phyloP scores from a whole-genome alignment of 2,113 vertebrate species.

The Pseudorasbora parva region DNA sequence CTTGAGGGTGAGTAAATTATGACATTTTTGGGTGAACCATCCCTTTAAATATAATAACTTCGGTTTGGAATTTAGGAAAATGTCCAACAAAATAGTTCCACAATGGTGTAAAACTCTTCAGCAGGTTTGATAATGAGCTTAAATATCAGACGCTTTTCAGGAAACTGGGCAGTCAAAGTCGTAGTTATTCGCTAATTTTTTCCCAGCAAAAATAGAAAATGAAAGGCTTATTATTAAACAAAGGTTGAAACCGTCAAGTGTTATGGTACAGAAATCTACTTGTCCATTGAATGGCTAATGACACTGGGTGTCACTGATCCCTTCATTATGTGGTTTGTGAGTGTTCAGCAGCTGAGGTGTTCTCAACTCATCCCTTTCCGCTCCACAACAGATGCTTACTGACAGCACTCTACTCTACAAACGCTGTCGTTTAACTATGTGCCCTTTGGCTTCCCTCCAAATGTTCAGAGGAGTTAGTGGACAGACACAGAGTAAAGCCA shows the following conservation, averaged over 20 bases:
- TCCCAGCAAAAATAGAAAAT: background rate
- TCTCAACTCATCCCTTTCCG: background rate
- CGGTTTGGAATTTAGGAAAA: background rate
- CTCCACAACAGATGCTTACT: background rate
- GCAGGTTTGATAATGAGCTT: background rate
- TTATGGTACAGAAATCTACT: background rate
- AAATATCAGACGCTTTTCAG: background rate
- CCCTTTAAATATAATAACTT: background rate
- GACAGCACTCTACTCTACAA: background rate
- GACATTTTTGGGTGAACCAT: no score
- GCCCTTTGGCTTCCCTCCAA: conserved; percentile 17
- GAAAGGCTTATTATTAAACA: background rate
- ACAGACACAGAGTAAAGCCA: background rate
- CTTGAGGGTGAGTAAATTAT: no score
- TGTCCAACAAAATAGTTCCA: background rate
- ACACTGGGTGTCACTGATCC: background rate
- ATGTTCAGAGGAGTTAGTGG: background rate
- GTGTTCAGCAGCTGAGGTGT: background rate
- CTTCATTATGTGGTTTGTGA: background rate
- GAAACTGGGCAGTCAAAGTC: conserved; percentile 3
- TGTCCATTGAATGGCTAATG: conserved; percentile 14
- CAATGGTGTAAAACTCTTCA: background rate
- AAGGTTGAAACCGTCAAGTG: background rate
- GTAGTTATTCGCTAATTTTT: background rate
- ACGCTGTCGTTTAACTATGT: background rate